Base-by-base conservation (phyloP, 2,888 invertebrate species). In the Acrocyrtus sp. region DNA sequence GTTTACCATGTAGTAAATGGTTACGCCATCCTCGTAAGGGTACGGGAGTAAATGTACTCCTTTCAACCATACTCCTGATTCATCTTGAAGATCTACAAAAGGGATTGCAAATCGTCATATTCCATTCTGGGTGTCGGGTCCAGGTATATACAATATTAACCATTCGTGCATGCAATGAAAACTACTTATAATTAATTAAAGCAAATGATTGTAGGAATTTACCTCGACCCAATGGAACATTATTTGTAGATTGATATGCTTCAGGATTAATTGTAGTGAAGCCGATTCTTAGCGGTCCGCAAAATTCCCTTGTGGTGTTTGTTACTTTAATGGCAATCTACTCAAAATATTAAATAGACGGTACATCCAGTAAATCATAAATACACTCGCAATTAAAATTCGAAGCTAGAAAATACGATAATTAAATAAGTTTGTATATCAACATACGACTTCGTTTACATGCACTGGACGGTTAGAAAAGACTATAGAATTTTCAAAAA, bases 281-380 rank as follows among this genome's bases (percentile, higher is more conserved):
- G 19, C 78, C 78, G 53, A 78, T 62, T 17, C 72, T 56, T 5
- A 76, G 21, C 8, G 76, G 74, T 24, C 78, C 78, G 24, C 56
- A 34, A 48, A 67, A 77, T 2, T 54, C 53, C 0, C 21, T 15
- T 24, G 72, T 54, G 1, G 45, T 63, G 50, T 74, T 53, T 3
- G 51, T 12, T 29, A 76, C 48, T 65, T 72, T 60, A 41, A 76
- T 26, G 4, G 74, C 68, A 21, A 76, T 19, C 76, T 76, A 27
- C 2, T 43, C 29, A 27, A 57, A 39, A 48, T 17, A 50, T 12
- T 12, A 57, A 26, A 54, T 39, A 27, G 21, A 50, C 15, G 8
- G 12, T 24, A 24, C 17, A 24, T 21, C 4, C 15, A 8, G 22
- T n/a, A 50, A 51, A 48, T 43, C 39, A 19, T 34, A 34, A 34